Percentiles rank a stretch among this genome's conserved stretches.
Evolutionary conservation across 2,113 vertebrate species (phyloP).

Genomic region (Riparia riparia): DNA sequence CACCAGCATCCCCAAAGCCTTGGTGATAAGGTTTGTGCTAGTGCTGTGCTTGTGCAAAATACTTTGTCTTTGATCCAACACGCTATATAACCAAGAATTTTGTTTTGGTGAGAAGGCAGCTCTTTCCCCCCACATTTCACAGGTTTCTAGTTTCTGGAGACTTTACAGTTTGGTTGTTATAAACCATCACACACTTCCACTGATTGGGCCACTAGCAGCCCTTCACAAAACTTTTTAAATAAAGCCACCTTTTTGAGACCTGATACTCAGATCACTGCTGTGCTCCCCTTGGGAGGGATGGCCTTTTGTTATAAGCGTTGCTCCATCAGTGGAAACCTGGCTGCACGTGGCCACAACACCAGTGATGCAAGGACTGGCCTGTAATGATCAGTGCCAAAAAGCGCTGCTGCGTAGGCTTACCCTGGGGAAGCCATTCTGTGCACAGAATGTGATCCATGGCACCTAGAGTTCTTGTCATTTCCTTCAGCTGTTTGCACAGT

Average conservation of each 20-base stretch:
- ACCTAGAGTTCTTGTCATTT: neutral
- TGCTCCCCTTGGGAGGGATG: neutral
- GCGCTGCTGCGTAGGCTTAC: neutral
- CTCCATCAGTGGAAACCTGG: neutral
- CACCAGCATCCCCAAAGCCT: neutral
- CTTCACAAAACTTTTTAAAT: neutral
- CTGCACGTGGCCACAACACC: neutral
- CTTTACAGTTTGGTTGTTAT: neutral
- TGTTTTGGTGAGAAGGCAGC: neutral
- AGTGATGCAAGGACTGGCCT: neutral
- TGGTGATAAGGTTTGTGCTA: neutral
- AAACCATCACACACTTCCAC: neutral
- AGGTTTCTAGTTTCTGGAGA: neutral
- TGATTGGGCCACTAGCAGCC: neutral
- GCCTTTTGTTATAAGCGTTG: neutral
- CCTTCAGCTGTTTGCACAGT: constrained; percentile 4
- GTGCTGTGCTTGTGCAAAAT: neutral
- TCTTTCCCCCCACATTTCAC: neutral
- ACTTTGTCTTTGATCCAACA: neutral
- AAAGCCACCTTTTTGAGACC: neutral
- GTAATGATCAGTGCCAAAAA: neutral
- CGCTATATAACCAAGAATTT: neutral
- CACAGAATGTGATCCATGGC: constrained; percentile 7
- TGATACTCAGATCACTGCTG: constrained; percentile 16
- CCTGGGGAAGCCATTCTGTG: constrained; percentile 10